Evolutionary conservation across 2,888 invertebrate genomes (phyloP).

Genomic region (Agrotis ipsilon): DNA sequence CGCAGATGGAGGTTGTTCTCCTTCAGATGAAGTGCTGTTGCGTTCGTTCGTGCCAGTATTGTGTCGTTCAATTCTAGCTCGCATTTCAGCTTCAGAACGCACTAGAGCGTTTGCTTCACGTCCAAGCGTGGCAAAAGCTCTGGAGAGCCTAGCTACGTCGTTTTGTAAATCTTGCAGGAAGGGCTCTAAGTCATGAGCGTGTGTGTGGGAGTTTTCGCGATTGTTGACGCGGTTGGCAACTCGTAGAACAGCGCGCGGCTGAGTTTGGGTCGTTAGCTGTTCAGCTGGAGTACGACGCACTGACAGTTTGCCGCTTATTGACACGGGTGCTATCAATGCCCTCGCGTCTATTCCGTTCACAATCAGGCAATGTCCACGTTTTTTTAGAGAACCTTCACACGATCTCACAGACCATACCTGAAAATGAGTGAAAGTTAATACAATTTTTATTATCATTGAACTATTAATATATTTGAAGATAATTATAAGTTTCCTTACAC

Average conservation of each 20-base stretch:
- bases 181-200: slow-evolving; percentile 75
- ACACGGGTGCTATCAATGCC: slow-evolving; percentile 76
- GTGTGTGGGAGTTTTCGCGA: slow-evolving; percentile 57
- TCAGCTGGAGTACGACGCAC: slow-evolving; percentile 81
- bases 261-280: slow-evolving; percentile 74
- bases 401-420: slow-evolving; percentile 88
- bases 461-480: neutral
- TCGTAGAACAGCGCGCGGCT: slow-evolving; percentile 85
- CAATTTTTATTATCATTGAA: neutral
- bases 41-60: slow-evolving; percentile 53
- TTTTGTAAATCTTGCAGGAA: slow-evolving; percentile 82
- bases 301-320: slow-evolving; percentile 80
- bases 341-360: slow-evolving; percentile 80
- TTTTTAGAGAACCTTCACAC: slow-evolving; percentile 86
- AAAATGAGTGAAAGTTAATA: slow-evolving; percentile 13
- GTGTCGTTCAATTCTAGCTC: slow-evolving; percentile 70
- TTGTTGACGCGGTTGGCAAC: slow-evolving; percentile 81
- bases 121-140: slow-evolving; percentile 82
- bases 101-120: slow-evolving; percentile 79
- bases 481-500: slow-evolving; percentile 75
- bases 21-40: slow-evolving; percentile 46
- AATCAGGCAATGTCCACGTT: slow-evolving; percentile 82
- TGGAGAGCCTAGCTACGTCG: slow-evolving; percentile 81
- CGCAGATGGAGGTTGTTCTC: slow-evolving; percentile 50
- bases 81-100: slow-evolving; percentile 77